Percentiles rank a stretch among this genome's conserved stretches.
These are phyloP conservation scores for Timandra comae DNA, from an alignment of 2,888 invertebrate genomes.

Conservation along the genomic window DNA sequence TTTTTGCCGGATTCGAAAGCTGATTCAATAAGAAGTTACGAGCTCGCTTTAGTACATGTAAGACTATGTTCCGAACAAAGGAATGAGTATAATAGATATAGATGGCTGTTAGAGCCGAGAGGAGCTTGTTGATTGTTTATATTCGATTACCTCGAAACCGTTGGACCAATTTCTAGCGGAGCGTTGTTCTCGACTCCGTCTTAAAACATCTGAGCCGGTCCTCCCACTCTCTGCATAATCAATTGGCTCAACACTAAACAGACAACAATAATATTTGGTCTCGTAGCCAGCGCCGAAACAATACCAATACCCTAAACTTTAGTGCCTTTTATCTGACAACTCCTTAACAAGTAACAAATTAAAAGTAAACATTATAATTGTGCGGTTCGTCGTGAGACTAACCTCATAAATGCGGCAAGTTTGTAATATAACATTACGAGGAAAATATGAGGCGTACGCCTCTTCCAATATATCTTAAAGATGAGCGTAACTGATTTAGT, in stretches of 20 bases:
- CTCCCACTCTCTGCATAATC: conserved; percentile 35
- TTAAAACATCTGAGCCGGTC: conserved; percentile 35
- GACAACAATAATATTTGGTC: conserved; percentile 25
- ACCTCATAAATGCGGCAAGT: conserved; percentile 14
- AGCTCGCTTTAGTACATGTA: conserved; percentile 34
- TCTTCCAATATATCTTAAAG: conserved; percentile 28
- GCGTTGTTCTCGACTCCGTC: conserved; percentile 25
- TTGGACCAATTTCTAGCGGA: conserved; percentile 33
- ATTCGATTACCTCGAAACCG: conserved; percentile 45
- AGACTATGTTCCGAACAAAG: conserved; percentile 36
- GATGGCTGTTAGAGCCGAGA: conserved; percentile 21
- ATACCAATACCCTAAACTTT: conserved; percentile 8
- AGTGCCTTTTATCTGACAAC: no score
- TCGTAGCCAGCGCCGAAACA: conserved; percentile 8
- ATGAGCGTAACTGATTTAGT: conserved; percentile 55
- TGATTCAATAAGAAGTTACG: conserved; percentile 61
- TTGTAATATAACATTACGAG: conserved; percentile 11
- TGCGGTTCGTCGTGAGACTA: no score
- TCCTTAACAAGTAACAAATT: no score
- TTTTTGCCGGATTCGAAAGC: conserved; percentile 48
- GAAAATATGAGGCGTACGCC: conserved; percentile 19
- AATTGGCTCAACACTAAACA: conserved; percentile 26
- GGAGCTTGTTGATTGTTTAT: conserved; percentile 45
- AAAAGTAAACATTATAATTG: no score
- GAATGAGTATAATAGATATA: conserved; percentile 24